A percentile compares a stretch with the other conserved stretches of the same genome.
These are phyloP conservation scores for Baccha elongata DNA, from an alignment of 2,888 invertebrate species.

Conservation along the genomic window DNA sequence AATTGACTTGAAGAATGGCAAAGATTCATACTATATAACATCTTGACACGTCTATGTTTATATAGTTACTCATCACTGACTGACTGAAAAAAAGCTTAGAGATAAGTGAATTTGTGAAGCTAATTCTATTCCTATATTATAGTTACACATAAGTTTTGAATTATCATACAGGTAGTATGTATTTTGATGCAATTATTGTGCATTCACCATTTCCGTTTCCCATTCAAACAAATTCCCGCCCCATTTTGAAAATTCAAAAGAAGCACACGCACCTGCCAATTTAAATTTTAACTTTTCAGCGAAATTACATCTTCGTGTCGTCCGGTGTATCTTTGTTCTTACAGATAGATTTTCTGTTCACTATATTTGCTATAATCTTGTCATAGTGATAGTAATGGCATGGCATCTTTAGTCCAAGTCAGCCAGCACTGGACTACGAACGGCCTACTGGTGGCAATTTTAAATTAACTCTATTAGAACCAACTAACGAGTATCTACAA, in stretches of 20 bases:
- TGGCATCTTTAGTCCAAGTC: conserved; percentile 65
- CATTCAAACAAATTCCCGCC: conserved; percentile 1
- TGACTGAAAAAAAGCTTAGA: neutral
- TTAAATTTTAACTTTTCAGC: conserved; percentile 56
- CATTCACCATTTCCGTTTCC: conserved; percentile 54
- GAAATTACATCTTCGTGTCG: conserved; percentile 61
- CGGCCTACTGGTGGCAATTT: conserved; percentile 34
- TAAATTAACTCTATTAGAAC: conserved; percentile 58
- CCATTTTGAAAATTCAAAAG: conserved; percentile 3
- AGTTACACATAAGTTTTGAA: conserved; percentile 5
- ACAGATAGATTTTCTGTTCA: neutral
- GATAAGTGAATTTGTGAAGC: neutral
- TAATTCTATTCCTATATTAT: conserved; percentile 20
- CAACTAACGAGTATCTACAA: conserved; percentile 59
- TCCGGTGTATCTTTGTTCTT: conserved; percentile 1
- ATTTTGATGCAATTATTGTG: conserved; percentile 52
- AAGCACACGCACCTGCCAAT: conserved; percentile 67
- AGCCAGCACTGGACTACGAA: conserved; percentile 17
- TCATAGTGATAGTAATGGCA: conserved; percentile 64
- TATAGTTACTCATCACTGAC: neutral
- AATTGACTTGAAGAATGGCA: conserved; percentile 61
- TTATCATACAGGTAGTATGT: too few relatives aligned
- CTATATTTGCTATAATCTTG: conserved; percentile 44
- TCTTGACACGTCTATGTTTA: conserved; percentile 15
- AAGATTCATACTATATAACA: conserved; percentile 48